Evolutionary conservation across 2,888 invertebrate genomes (phyloP).

Genomic region (Lithophane ornitopus): DNA sequence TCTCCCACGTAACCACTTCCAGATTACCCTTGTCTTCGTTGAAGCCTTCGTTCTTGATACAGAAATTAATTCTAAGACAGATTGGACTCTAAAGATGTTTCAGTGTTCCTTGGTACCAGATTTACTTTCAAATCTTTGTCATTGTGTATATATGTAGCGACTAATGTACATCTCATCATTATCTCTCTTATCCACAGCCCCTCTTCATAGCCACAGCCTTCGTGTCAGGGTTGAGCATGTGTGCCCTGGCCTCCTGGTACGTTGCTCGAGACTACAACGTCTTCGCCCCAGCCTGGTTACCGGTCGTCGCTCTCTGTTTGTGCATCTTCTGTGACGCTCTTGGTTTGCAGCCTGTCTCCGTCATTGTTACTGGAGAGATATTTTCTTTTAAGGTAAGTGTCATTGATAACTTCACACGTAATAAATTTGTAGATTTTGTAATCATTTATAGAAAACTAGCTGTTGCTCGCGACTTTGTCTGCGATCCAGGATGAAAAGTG

Average conservation of each 20-base stretch:
- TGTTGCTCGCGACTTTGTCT: no score
- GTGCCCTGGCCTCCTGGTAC: conserved; percentile 83
- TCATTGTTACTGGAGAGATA: conserved; percentile 88
- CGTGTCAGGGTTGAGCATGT: conserved; percentile 84
- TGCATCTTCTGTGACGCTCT: conserved; percentile 88
- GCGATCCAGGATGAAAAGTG: no score
- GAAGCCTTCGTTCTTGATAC: neutral
- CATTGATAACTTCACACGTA: neutral
- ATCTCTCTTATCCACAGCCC: conserved; percentile 69
- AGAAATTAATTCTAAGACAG: neutral
- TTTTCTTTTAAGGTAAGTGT: conserved; percentile 85
- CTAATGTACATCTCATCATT: neutral
- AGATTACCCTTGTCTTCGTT: neutral
- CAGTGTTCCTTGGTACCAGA: neutral
- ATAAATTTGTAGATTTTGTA: neutral
- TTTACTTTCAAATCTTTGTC: neutral
- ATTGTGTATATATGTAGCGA: neutral
- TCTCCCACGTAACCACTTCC: neutral
- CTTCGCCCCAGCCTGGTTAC: conserved; percentile 85
- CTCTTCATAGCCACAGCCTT: conserved; percentile 80
- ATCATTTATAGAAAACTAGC: no score
- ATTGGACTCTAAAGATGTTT: neutral
- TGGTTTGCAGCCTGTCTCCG: conserved; percentile 89
- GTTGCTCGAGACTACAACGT: conserved; percentile 74
- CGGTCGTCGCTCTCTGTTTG: conserved; percentile 85